Evolutionary conservation across 2,797 vertebrate genomes (phyloP).

Genomic region (Meriones psammophilus): DNA sequence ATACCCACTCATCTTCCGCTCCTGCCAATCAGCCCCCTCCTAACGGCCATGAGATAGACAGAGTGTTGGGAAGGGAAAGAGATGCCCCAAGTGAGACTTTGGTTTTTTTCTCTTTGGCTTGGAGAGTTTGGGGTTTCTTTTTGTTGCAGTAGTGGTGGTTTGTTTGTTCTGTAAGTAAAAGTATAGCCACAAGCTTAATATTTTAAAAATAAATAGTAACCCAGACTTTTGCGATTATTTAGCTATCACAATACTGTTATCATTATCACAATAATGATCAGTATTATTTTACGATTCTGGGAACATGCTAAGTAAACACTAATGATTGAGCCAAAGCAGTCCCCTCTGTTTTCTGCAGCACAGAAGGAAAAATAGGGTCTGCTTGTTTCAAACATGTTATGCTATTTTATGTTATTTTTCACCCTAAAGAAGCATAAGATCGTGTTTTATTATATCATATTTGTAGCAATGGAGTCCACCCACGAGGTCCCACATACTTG

Average conservation of each 20-base stretch:
- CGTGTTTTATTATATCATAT: background rate
- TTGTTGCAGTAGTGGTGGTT: background rate
- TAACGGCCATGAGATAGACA: rapidly evolving
- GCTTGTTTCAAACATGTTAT: background rate
- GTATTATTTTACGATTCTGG: background rate
- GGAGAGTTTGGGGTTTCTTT: background rate
- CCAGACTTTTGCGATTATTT: background rate
- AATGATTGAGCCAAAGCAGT: too few species aligned
- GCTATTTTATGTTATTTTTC: background rate
- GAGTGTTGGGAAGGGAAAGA: background rate
- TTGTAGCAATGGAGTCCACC: background rate
- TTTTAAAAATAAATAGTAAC: background rate
- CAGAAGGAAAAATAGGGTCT: background rate
- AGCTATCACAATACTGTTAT: background rate
- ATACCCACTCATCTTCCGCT: background rate
- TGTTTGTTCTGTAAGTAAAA: background rate
- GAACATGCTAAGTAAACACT: background rate
- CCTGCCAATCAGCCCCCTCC: rapidly evolving
- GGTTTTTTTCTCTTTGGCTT: background rate
- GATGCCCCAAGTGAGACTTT: rapidly evolving
- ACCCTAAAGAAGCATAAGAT: background rate
- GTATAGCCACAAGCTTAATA: background rate
- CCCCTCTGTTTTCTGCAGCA: background rate
- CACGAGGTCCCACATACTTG: background rate
- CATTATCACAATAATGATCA: background rate